phyloP scores from a whole-genome alignment of 2,888 invertebrate species.

The Mesorhabditis sp. region DNA sequence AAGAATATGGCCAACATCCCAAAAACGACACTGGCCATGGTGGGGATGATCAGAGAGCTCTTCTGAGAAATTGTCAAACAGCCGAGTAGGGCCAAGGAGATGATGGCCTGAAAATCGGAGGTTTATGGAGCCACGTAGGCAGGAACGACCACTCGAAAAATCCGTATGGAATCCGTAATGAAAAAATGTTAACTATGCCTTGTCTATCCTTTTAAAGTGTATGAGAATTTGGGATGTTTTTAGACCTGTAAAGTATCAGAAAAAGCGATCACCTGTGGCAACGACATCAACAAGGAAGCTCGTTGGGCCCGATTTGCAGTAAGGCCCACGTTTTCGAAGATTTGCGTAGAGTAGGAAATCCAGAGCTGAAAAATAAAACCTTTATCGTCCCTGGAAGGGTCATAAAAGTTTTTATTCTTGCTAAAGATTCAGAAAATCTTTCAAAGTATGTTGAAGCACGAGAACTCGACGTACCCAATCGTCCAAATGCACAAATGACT shows the following conservation, averaged over 20 bases:
- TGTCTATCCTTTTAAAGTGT: background rate
- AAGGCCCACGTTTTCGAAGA: constrained; percentile 46
- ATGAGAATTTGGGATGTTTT: background rate
- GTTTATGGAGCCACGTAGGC: no score
- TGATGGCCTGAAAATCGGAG: background rate
- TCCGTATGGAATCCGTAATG: background rate
- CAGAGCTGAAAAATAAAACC: constrained; percentile 39
- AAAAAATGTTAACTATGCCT: background rate
- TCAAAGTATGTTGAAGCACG: background rate
- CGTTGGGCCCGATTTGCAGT: constrained; percentile 33
- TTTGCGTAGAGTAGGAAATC: constrained; percentile 52
- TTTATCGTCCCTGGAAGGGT: background rate
- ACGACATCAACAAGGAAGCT: constrained; percentile 43
- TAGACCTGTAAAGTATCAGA: no score
- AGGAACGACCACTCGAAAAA: no score
- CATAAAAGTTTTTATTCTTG: background rate
- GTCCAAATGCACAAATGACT: constrained; percentile 50
- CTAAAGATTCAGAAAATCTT: background rate
- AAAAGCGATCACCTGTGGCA: constrained; percentile 21
- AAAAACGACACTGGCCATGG: constrained; percentile 35
- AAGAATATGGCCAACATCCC: constrained; percentile 28
- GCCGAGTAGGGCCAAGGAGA: constrained; percentile 15
- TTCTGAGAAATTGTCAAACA: constrained; percentile 44
- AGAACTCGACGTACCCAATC: constrained; percentile 40
- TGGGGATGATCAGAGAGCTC: constrained; percentile 43